A percentile compares a stretch with the other conserved stretches of the same genome.
phyloP scores from a whole-genome alignment of 2,113 vertebrate species.

The Erpornis zantholeuca region DNA sequence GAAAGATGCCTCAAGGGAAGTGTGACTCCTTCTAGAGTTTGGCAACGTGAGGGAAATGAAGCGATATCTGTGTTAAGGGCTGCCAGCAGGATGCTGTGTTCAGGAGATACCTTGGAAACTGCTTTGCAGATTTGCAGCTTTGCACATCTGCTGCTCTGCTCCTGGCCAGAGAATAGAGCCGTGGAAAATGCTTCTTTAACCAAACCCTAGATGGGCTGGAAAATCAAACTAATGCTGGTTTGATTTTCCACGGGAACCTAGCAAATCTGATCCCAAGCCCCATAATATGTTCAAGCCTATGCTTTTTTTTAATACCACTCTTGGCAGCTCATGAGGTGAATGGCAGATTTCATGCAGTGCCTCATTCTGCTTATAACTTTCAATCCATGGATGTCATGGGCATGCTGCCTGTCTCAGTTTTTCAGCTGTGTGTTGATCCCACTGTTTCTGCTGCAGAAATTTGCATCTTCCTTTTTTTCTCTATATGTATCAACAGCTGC shows the following conservation, averaged over 20 bases:
- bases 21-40: neutral
- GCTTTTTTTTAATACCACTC: neutral
- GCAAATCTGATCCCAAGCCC: conserved; percentile 37
- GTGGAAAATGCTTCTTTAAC: conserved; percentile 15
- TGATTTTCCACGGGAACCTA: conserved; percentile 37
- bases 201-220: conserved; percentile 32
- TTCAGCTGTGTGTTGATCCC: neutral
- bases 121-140: neutral
- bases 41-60: neutral
- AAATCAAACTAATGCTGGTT: conserved; percentile 39
- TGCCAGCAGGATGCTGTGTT: neutral
- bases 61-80: neutral
- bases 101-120: neutral
- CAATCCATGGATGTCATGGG: neutral
- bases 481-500: neutral
- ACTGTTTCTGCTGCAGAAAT: neutral
- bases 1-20: neutral
- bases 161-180: conserved; percentile 5
- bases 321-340: conserved; percentile 20
- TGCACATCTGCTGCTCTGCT: conserved; percentile 15
- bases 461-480: neutral
- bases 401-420: neutral
- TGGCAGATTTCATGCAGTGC: neutral
- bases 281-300: neutral
- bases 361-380: conserved; percentile 3